phyloP scores from a whole-genome alignment of 2,797 vertebrate genomes.

The Zenarchopterus dispar region DNA sequence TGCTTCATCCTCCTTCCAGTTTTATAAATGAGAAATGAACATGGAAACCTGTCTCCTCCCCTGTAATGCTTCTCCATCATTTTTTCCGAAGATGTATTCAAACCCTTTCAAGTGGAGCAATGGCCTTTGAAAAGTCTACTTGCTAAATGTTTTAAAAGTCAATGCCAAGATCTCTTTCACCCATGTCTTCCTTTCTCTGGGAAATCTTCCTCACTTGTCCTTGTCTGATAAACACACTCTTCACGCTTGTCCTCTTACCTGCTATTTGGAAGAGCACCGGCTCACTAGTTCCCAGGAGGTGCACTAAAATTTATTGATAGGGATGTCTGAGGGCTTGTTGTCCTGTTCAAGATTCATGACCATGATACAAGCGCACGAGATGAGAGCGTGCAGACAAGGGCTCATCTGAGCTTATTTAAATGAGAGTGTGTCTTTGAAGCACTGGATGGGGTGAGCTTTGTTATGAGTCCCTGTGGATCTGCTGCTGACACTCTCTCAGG shows the following conservation, averaged over 20 bases:
- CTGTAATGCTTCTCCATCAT: constrained; percentile 9
- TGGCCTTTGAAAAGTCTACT: constrained; percentile 43
- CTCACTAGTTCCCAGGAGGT: constrained; percentile 49
- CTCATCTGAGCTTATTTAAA: constrained; percentile 70
- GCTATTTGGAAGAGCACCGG: constrained; percentile 54
- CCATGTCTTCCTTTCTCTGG: constrained; percentile 7
- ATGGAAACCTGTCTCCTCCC: constrained; percentile 1
- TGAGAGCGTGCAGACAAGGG: constrained; percentile 26
- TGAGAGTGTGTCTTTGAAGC: constrained; percentile 77
- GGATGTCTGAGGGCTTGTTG: constrained; percentile 52
- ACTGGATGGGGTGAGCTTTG: constrained; percentile 66
- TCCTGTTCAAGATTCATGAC: constrained; percentile 60
- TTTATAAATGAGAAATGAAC: constrained; percentile 31
- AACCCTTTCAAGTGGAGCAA: constrained; percentile 45
- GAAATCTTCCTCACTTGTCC: constrained; percentile 62
- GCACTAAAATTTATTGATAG: constrained; percentile 58
- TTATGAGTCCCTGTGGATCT: constrained; percentile 65
- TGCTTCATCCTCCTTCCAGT: constrained; percentile 4
- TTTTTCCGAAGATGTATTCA: constrained; percentile 30
- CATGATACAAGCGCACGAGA: constrained; percentile 49
- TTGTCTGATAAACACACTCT: constrained; percentile 75
- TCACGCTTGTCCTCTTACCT: constrained; percentile 62
- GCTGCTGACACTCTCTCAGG: constrained; percentile 72
- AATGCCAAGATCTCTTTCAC: constrained; percentile 50
- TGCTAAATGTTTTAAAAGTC: constrained; percentile 64